Evolutionary conservation across 1,140 invertebrate species (phyloP), one percentile per base, ranked within the genome.

Genomic region (Thereuonema tuberculata): DNA sequence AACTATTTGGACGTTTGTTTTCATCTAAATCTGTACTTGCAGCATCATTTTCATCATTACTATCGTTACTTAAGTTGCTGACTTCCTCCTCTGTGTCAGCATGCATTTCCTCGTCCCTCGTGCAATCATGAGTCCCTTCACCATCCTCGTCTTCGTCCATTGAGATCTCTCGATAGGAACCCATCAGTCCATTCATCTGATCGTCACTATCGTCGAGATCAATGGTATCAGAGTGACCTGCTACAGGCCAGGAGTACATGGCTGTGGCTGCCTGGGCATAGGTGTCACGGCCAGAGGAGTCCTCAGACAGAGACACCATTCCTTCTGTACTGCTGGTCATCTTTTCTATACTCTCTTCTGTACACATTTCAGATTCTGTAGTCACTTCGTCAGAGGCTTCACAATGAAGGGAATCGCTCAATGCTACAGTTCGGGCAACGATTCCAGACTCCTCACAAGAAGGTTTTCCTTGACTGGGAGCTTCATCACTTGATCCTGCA

Each of bases 271-370:
- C 59, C 26, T 60, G 59, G 9, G 59, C 59, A 43, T 54, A 60
- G n/a, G 59, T 60, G 26, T 60, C 59, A n/a, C 50, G 2, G 24
- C 59, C 59, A 5, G 59, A 60, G 23, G 59, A 60, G 49, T 60
- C 59, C 24, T 60, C 59, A 1, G 59, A 60, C 9, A 60, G 31
- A 2, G 59, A 60, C n/a, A 60, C 20, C 59, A 60, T 60, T 3
- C 59, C 59, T 29, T 60, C 59, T 3, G 49, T 60, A 47, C 59
- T 60, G 37, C 59, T 60, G 9, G 59, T 60, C 59, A 60, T 60
- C n/a, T 46, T 52, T 29, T 60, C 59, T 5, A 47, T 28, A 26
- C 52, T 55, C 17, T 54, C 59, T 27, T 53, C 52, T 9, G 59
- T 60, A 26, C 59, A 60, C 50, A 60, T 54, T 47, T 46, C 43